A percentile compares a stretch with the other conserved stretches of the same genome.
These are phyloP conservation scores for Labia minor DNA, from an alignment of 2,888 invertebrate species.

Conservation along the genomic window DNA sequence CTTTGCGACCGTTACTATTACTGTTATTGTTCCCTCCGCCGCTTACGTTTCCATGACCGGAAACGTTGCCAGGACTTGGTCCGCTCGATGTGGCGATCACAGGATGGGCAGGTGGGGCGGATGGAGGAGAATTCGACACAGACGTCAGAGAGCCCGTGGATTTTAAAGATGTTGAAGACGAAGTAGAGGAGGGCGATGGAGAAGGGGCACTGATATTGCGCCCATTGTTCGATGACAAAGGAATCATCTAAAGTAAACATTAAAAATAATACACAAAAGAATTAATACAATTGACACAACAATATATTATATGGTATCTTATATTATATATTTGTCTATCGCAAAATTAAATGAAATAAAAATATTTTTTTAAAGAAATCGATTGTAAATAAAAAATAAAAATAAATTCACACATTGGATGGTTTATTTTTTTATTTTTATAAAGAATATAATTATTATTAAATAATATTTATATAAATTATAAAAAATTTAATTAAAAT, in stretches of 20 bases:
- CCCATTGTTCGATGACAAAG: slow-evolving; percentile 21
- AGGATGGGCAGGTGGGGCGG: slow-evolving; percentile 7
- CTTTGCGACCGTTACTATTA: not conserved
- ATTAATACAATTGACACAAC: not conserved
- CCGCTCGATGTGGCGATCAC: slow-evolving; percentile 2
- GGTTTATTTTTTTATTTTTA: no score
- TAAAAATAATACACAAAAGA: not conserved
- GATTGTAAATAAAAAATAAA: no score
- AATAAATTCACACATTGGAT: no score
- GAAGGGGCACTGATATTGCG: slow-evolving; percentile 7
- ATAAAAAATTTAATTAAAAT: no score
- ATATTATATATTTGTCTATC: no score
- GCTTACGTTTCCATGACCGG: not conserved
- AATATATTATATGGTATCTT: no score
- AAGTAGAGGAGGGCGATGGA: not conserved
- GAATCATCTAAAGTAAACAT: slow-evolving; percentile 22
- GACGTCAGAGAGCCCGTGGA: not conserved
- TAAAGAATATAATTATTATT: no score
- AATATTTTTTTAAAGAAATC: no score
- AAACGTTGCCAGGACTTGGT: not conserved
- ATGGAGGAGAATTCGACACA: not conserved
- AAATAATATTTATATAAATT: no score
- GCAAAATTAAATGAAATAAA: no score
- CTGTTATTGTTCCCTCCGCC: not conserved
- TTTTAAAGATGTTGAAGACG: not conserved